These are phyloP conservation scores for Delphinapterus leucas DNA, from an alignment of 2,113 vertebrate genomes.

Conservation along the genomic window DNA sequence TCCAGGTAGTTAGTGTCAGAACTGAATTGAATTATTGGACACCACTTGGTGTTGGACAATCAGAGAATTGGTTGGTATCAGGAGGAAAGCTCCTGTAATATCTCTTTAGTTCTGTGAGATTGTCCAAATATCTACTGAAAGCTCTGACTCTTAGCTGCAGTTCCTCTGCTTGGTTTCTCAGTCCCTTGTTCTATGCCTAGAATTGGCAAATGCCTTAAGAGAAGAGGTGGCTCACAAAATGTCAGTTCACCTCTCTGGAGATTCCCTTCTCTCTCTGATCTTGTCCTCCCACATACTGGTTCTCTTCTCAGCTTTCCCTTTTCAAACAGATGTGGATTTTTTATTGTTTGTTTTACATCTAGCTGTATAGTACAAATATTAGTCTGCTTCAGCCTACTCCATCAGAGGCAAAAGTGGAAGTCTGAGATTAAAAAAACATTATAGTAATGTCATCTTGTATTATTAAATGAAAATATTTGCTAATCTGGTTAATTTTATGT, in stretches of 20 bases:
- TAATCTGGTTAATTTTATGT: background rate
- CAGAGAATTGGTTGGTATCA: background rate
- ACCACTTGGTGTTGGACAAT: background rate
- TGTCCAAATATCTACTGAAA: background rate
- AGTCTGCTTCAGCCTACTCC: background rate
- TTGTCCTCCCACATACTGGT: background rate
- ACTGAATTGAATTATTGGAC: background rate
- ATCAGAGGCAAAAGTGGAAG: background rate
- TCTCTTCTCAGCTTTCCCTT: background rate
- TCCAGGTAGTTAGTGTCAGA: background rate
- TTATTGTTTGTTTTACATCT: background rate
- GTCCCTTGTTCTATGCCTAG: background rate
- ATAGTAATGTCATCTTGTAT: background rate
- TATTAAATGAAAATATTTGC: slow-evolving; percentile 8
- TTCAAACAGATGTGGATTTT: background rate
- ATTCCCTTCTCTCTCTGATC: background rate
- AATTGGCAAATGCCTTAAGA: background rate
- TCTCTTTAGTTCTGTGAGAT: background rate
- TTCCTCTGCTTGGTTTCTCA: background rate
- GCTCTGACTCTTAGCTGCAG: background rate
- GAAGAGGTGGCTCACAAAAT: background rate
- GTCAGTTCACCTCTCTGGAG: background rate
- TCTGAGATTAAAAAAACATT: background rate
- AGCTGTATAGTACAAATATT: background rate
- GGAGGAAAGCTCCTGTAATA: background rate